A percentile compares a stretch with the other conserved stretches of the same genome.
Conservation (phyloP, 2,113 vertebrate genomes). For the Lepus timidus region DNA sequence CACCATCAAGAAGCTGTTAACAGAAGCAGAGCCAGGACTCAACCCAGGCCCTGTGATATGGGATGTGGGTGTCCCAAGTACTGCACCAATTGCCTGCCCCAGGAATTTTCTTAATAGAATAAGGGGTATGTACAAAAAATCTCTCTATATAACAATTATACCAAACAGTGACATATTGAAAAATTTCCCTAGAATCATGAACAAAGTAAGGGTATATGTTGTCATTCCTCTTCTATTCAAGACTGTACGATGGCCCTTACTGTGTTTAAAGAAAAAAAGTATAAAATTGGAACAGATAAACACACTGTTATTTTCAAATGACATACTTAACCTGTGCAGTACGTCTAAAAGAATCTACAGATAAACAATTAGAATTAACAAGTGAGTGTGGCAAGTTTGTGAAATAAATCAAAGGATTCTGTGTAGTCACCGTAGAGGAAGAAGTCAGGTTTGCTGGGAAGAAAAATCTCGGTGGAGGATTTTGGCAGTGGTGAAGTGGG, state of each 20-base stretch:
- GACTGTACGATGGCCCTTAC: not conserved
- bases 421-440: not conserved
- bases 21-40: too few species aligned
- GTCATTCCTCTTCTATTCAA: not conserved
- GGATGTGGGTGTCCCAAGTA: too few species aligned
- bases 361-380: constrained; percentile 20
- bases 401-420: not conserved
- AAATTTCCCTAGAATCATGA: constrained; percentile 22
- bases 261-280: constrained; percentile 3
- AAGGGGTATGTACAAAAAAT: not conserved
- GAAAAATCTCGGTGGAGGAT: not conserved
- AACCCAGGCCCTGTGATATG: too few species aligned
- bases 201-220: not conserved
- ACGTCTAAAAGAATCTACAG: not conserved
- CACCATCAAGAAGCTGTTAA: too few species aligned
- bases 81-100: too few species aligned
- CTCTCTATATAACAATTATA: not conserved
- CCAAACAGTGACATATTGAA: not conserved
- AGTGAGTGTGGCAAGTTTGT: not conserved
- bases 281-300: constrained; percentile 13
- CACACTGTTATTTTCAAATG: not conserved
- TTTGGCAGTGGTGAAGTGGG: not conserved
- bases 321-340: not conserved
- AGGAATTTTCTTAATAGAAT: not conserved
- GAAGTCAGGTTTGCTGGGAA: not conserved